phyloP scores from a whole-genome alignment of 1,140 invertebrate genomes.

The Leptinotarsa defecta region DNA sequence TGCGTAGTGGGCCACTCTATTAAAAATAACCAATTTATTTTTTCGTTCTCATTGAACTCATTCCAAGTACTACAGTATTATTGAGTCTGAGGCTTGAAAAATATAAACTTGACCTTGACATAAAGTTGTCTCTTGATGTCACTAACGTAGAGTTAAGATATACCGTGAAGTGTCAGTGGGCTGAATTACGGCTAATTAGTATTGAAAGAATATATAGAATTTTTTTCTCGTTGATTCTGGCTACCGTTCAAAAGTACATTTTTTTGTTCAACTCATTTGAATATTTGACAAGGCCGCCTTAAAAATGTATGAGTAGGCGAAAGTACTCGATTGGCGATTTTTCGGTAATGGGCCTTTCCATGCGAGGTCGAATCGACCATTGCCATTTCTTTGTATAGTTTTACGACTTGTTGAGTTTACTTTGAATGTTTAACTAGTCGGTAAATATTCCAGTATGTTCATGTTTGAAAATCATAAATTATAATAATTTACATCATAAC shows the following conservation, averaged over 20 bases:
- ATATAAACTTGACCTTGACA: constrained; percentile 6
- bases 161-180: background rate
- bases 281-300: constrained; percentile 3
- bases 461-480: no score
- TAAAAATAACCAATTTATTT: no score
- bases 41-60: background rate
- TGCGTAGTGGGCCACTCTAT: no score
- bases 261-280: background rate
- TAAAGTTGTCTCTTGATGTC: background rate
- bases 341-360: no score
- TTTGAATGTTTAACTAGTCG: no score
- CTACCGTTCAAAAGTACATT: background rate
- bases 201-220: background rate
- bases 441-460: no score
- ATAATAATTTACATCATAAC: no score
- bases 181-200: background rate
- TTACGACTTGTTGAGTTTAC: no score
- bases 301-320: constrained; percentile 1
- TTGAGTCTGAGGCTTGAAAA: background rate
- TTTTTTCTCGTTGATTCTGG: background rate
- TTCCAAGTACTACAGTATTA: background rate
- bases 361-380: no score
- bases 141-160: no score
- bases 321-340: no score
- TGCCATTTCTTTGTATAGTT: no score